A percentile compares a stretch with the other conserved stretches of the same genome.
These are phyloP conservation scores for Acropora tenuis DNA, from an alignment of 64 coral and sea anemone species.

Conservation along the genomic window DNA sequence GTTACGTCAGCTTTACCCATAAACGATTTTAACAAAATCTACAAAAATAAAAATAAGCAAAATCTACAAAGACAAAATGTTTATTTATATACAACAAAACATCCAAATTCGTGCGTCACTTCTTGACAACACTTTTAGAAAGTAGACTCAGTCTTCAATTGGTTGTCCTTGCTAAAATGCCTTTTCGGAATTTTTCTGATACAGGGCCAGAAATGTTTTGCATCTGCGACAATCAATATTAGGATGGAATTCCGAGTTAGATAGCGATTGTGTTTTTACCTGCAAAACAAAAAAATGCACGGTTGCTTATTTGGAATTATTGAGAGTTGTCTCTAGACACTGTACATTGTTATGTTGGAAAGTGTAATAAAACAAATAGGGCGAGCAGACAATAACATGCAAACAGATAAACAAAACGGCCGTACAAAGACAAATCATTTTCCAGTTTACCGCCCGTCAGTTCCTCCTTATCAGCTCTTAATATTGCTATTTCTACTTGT, in stretches of 20 bases:
- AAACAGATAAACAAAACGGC: too few species aligned
- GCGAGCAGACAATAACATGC: too few species aligned
- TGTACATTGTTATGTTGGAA: not conserved
- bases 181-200: not conserved
- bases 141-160: not conserved
- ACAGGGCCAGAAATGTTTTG: not conserved
- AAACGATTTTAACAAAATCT: too few species aligned
- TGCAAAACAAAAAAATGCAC: not conserved
- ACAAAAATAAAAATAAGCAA: not conserved
- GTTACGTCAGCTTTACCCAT: too few species aligned
- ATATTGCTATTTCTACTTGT: not conserved
- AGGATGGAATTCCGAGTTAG: not conserved
- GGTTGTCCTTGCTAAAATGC: not conserved
- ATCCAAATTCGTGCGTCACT: not conserved
- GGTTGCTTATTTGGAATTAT: not conserved
- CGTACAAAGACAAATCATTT: too few species aligned
- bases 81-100: not conserved
- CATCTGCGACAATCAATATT: not conserved
- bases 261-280: not conserved
- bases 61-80: not conserved
- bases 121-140: not conserved
- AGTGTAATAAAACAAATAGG: not conserved
- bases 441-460: too few species aligned
- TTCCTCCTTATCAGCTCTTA: not conserved
- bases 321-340: not conserved